These are phyloP conservation scores for Cephalotes varians DNA, from an alignment of 2,888 invertebrate species.

Conservation along the genomic window DNA sequence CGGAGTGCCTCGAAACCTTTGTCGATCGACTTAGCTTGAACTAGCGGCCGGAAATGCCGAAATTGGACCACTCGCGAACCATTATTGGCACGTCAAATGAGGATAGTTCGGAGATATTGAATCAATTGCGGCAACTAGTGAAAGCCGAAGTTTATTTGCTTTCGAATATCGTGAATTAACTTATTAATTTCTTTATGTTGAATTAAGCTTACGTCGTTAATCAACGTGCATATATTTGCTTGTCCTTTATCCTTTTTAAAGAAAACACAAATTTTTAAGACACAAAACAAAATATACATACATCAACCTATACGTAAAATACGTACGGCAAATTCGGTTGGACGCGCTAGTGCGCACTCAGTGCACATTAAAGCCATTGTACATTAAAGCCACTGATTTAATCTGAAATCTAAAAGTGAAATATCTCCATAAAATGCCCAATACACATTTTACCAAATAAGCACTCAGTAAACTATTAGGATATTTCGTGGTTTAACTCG, in stretches of 20 bases:
- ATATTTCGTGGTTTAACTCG: too few relatives aligned
- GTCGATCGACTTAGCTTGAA: conserved; percentile 58
- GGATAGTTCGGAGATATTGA: conserved; percentile 36
- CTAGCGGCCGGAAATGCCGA: conserved; percentile 59
- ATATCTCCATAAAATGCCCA: too few relatives aligned
- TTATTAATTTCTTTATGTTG: not conserved
- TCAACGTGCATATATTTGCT: not conserved
- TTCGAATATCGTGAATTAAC: not conserved
- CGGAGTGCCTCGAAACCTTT: conserved; percentile 65
- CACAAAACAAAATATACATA: not conserved
- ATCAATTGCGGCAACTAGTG: conserved; percentile 27
- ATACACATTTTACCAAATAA: too few relatives aligned
- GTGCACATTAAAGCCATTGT: too few relatives aligned
- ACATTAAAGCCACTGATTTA: too few relatives aligned
- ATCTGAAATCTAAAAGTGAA: too few relatives aligned
- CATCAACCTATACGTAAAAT: not conserved
- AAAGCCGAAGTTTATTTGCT: conserved; percentile 22
- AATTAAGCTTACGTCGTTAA: not conserved
- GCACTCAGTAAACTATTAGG: too few relatives aligned
- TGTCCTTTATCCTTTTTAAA: not conserved
- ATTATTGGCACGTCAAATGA: conserved; percentile 37
- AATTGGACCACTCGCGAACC: conserved; percentile 60
- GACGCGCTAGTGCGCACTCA: too few relatives aligned
- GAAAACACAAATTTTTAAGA: not conserved
- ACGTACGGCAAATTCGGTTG: too few relatives aligned